Evolutionary conservation across 2,888 invertebrate species (phyloP).

Genomic region (Diplazon laetatorius): DNA sequence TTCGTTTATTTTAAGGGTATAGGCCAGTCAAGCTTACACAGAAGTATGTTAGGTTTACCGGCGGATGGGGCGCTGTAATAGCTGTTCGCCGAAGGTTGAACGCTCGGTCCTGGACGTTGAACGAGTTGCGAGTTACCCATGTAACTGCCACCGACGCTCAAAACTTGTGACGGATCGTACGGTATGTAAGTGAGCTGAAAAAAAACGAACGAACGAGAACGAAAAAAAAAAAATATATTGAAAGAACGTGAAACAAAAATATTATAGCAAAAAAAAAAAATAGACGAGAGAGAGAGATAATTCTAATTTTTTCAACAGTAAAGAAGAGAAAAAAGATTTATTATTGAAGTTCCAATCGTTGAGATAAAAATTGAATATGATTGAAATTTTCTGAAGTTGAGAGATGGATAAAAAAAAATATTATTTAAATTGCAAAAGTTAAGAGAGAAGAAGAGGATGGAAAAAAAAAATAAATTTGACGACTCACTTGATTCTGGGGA

Average conservation of each 20-base stretch:
- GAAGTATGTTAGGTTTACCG: slow-evolving; percentile 74
- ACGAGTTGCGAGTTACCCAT: slow-evolving; percentile 86
- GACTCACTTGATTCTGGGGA: slow-evolving; percentile 82
- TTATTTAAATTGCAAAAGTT: too few species aligned
- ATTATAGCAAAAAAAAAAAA: too few species aligned
- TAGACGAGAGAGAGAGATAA: too few species aligned
- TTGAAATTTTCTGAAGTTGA: too few species aligned
- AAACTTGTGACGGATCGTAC: slow-evolving; percentile 85
- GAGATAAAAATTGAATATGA: too few species aligned
- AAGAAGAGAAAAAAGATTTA: too few species aligned
- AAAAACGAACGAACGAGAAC: slow-evolving; percentile 17
- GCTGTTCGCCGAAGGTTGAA: slow-evolving; percentile 81
- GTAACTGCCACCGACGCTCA: slow-evolving; percentile 84
- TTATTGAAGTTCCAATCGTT: too few species aligned
- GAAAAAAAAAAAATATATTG: too few species aligned
- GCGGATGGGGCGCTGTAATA: slow-evolving; percentile 81
- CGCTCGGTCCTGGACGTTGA: slow-evolving; percentile 85
- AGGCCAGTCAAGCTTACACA: slow-evolving; percentile 72
- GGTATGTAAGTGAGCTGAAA: slow-evolving; percentile 85
- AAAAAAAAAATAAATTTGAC: slow-evolving; percentile 29
- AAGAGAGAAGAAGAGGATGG: not conserved
- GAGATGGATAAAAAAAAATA: too few species aligned
- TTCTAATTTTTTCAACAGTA: too few species aligned
- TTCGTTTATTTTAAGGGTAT: slow-evolving; percentile 65
- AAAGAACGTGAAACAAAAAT: too few species aligned